Evolutionary conservation across 2,113 vertebrate genomes (phyloP), one percentile per base, ranked within the genome.

Genomic region (Pycnonotus jocosus): DNA sequence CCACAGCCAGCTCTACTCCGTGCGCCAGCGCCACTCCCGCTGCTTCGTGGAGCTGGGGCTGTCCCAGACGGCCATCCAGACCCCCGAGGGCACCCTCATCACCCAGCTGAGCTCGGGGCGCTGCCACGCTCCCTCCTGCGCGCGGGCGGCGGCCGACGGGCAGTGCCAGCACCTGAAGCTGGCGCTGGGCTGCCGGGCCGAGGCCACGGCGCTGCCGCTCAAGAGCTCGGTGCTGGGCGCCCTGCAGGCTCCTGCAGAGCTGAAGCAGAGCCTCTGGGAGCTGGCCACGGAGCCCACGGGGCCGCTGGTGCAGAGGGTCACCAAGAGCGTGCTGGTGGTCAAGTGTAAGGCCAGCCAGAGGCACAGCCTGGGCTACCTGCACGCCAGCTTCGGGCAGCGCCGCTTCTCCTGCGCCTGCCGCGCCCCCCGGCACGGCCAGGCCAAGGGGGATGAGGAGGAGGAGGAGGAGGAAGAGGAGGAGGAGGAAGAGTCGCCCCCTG

Each of bases 21-120:
- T 99, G 65, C 96, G 98, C 37, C 98, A 98, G 96, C 96, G 0
- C 17, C 98, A 98, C 45, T 95, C 97, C 61, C 95, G 98, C 9
- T 99, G 99, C 65, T 99, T 99, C 14, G 99, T 99, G 60, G 98
- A 99, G 66, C 97, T 99, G 9, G 98, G 98, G 1, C 96, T 98
- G 19, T 98, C 98, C 0, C 98, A 99, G 68, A 98, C 98, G 0
- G 97, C 98, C 17, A 98, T 99, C 51, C 98, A 98, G 76, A 98
- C 98, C 0, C 98, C 97, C 3, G 98, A 99, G 0, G 98, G 98
- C 37, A 98, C 98, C 6, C 87, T 99, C 77, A 91, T 99, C 28
- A 98, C 99, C 6, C 98, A 98, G 79, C 98, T 99, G 90, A 98
- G 98, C 95, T 98, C 99, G 0, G 99, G 99, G 2, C 98, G 98